phyloP scores from a whole-genome alignment of 2,797 vertebrate genomes.

The Anomalospiza imberbis region DNA sequence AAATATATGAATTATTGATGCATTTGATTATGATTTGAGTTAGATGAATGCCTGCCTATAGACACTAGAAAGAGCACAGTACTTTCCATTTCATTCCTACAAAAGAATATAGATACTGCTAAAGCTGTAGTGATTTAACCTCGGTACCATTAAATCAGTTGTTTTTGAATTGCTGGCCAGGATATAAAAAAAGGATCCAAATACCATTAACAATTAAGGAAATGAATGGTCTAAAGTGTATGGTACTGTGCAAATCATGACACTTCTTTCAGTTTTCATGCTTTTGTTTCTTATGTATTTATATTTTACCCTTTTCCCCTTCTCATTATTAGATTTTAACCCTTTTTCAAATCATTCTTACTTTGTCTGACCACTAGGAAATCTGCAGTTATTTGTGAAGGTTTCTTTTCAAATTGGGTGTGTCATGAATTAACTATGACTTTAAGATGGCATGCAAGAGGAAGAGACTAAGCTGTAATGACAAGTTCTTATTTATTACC shows the following conservation, averaged over 20 bases:
- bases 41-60: neutral
- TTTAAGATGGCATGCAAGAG: neutral
- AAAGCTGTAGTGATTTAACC: neutral
- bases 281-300: neutral
- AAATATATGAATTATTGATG: neutral
- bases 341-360: neutral
- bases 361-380: neutral
- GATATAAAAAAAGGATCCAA: neutral
- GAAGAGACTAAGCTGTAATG: neutral
- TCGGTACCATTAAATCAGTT: neutral
- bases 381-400: neutral
- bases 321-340: neutral
- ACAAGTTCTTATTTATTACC: neutral
- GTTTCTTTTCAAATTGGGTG: neutral
- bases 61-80: neutral
- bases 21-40: neutral
- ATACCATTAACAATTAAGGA: neutral
- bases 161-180: neutral
- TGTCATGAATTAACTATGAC: neutral
- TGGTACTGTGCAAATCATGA: neutral
- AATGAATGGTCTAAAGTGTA: neutral
- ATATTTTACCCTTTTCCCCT: neutral
- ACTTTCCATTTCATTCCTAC: neutral
- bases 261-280: neutral
- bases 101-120: neutral